Evolutionary conservation across 2,888 invertebrate species (phyloP).

Genomic region (Parthenolecanium corni): DNA sequence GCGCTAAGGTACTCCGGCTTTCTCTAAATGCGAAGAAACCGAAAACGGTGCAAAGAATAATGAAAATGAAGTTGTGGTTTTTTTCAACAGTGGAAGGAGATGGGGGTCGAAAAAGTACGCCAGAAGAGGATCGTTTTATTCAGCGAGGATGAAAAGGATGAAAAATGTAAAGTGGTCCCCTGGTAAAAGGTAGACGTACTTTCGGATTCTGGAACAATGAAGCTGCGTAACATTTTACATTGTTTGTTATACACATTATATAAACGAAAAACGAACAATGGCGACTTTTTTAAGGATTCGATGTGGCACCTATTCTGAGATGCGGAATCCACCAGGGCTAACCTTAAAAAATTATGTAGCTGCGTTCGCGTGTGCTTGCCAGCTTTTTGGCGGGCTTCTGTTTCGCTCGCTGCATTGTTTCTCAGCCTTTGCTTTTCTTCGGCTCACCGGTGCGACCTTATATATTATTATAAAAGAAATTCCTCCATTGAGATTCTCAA

Average conservation of each 20-base stretch:
- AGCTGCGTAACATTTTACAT: conserved; percentile 16
- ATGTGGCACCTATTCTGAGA: conserved; percentile 6
- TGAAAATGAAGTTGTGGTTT: conserved; percentile 19
- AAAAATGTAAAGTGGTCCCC: conserved; percentile 17
- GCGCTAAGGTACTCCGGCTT: neutral
- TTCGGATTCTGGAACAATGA: conserved; percentile 17
- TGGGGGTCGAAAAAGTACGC: too few species aligned
- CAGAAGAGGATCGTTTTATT: conserved; percentile 8
- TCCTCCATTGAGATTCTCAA: conserved; percentile 6
- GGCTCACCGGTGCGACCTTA: neutral
- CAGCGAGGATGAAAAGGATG: conserved; percentile 11
- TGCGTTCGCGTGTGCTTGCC: too few species aligned
- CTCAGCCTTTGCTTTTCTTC: too few species aligned
- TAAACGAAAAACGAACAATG: conserved; percentile 16
- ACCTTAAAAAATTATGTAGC: too few species aligned
- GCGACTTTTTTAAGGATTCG: conserved; percentile 15
- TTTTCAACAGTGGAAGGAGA: neutral
- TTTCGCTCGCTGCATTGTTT: conserved; percentile 21
- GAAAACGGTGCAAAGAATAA: neutral
- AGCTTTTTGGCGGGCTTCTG: conserved; percentile 5
- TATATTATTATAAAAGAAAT: neutral
- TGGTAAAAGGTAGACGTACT: conserved; percentile 12
- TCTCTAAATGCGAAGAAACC: neutral
- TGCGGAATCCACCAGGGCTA: neutral
- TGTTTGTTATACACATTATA: conserved; percentile 23